phyloP scores from a whole-genome alignment of 2,888 invertebrate species.

The Drosophila borborema region DNA sequence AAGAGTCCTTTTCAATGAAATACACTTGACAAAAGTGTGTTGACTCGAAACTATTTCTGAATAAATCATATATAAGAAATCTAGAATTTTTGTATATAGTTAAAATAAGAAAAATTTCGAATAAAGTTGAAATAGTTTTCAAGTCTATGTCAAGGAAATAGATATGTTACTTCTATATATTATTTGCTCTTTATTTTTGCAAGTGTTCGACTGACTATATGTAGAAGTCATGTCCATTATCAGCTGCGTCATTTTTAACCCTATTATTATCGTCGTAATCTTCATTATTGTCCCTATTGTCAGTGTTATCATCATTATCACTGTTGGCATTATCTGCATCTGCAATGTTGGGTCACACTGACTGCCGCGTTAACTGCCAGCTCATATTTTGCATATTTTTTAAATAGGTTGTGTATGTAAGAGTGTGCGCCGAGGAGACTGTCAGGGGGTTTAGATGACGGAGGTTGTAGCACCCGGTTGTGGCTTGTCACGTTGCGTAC shows the following conservation, averaged over 20 bases:
- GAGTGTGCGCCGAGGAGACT: neutral
- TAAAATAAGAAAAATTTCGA: too few relatives aligned
- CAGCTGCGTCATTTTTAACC: constrained; percentile 21
- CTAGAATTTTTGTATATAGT: neutral
- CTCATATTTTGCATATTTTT: constrained; percentile 69
- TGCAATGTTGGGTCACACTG: constrained; percentile 44
- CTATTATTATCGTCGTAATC: constrained; percentile 16
- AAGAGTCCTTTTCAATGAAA: constrained; percentile 11
- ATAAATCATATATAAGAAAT: neutral
- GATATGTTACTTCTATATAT: too few relatives aligned
- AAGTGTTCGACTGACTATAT: neutral
- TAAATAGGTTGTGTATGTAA: constrained; percentile 48
- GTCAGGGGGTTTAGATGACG: neutral
- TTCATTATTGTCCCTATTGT: neutral
- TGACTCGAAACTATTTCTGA: too few relatives aligned
- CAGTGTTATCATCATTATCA: constrained; percentile 29
- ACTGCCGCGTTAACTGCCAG: constrained; percentile 60
- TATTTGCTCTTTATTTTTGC: neutral
- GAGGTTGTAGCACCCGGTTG: neutral
- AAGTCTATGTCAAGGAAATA: too few relatives aligned
- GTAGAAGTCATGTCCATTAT: constrained; percentile 10
- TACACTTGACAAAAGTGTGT: constrained; percentile 33
- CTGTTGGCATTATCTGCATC: constrained; percentile 64
- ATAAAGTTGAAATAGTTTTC: too few relatives aligned
- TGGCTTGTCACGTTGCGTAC: constrained; percentile 55